Base-by-base conservation (phyloP, 1,140 invertebrate species). In the Stegodyphus mimosarum region DNA sequence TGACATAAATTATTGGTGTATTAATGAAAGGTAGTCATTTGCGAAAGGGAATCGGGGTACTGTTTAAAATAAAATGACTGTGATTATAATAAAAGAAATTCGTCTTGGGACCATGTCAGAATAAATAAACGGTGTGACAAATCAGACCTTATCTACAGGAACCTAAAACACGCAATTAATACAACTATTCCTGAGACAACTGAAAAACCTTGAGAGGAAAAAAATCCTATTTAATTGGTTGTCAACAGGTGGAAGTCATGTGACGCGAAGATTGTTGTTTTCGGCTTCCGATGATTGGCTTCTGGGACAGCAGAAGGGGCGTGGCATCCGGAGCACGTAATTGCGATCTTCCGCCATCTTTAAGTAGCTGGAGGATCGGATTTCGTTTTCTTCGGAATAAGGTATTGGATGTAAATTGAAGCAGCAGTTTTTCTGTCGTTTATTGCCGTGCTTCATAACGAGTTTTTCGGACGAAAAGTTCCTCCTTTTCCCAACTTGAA, bases 261-360 rank as follows among this genome's bases (percentile, higher is more conserved):
- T 74, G 72, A 74, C 9, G 52, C 52, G 72, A 74, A 60, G 72
- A 74, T 74, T 74, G 72, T 52, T 74, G 72, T 74, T 74, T 74
- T 74, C 72, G 51, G 55, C 53, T 52, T 33, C n/a, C 33, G 17
- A 51, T 74, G 51, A 74, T 74, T 74, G 72, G 72, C 33, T 33
- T 33, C 33, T 33, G 3, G 33, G 33, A 33, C 3, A 33, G 33
- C 33, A 33, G 3, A 33, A 52, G 17, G 52, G 51, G 72, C 52
- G 72, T 74, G 72, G 51, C 51, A 18, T 74, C 33, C 33, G 17
- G 17, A 55, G 52, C 52, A 74, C 53, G 72, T 74, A 74, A 74
- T 74, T 74, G 53, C 72, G 11, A 74, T 74, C 72, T n/a, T 11
- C 33, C 72, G 51, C 72, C 72, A 74, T 74, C 72, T 74, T 74